A percentile compares a stretch with the other conserved stretches of the same genome.
phyloP scores from a whole-genome alignment of 2,113 vertebrate species.

The Australoheros scitulus region DNA sequence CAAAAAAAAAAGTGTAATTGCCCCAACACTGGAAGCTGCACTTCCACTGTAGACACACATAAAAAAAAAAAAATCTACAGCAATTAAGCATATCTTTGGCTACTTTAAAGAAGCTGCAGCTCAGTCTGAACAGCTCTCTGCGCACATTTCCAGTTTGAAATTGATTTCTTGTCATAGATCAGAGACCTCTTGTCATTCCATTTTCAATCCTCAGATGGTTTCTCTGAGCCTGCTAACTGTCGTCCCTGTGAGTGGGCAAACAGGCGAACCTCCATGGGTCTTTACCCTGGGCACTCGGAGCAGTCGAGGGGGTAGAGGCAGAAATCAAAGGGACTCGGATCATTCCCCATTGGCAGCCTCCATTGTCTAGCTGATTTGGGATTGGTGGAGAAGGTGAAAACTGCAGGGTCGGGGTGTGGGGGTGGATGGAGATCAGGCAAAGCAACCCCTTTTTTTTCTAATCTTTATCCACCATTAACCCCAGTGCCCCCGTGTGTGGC shows the following conservation, averaged over 20 bases:
- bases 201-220: slow-evolving; percentile 76
- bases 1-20: slow-evolving; percentile 46
- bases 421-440: slow-evolving; percentile 73
- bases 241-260: slow-evolving; percentile 66
- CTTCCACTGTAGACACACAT: slow-evolving; percentile 57
- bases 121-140: slow-evolving; percentile 65
- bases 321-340: slow-evolving; percentile 79
- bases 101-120: slow-evolving; percentile 67
- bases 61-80: slow-evolving; percentile 59
- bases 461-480: slow-evolving; percentile 87
- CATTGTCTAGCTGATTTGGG: slow-evolving; percentile 78
- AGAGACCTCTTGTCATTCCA: slow-evolving; percentile 76
- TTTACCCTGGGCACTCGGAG: slow-evolving; percentile 78
- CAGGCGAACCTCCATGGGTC: slow-evolving; percentile 74
- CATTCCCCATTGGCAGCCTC: slow-evolving; percentile 73
- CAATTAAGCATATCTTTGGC: slow-evolving; percentile 75
- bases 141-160: slow-evolving; percentile 74
- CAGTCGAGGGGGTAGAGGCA: slow-evolving; percentile 61
- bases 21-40: slow-evolving; percentile 56
- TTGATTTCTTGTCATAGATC: slow-evolving; percentile 83
- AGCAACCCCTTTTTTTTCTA: slow-evolving; percentile 61
- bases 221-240: slow-evolving; percentile 65
- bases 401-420: slow-evolving; percentile 51
- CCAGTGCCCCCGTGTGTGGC: slow-evolving; percentile 77
- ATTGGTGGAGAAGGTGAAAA: slow-evolving; percentile 75